These are phyloP conservation scores for Anguilla rostrata DNA, from an alignment of 2,113 vertebrate genomes.

Conservation along the genomic window DNA sequence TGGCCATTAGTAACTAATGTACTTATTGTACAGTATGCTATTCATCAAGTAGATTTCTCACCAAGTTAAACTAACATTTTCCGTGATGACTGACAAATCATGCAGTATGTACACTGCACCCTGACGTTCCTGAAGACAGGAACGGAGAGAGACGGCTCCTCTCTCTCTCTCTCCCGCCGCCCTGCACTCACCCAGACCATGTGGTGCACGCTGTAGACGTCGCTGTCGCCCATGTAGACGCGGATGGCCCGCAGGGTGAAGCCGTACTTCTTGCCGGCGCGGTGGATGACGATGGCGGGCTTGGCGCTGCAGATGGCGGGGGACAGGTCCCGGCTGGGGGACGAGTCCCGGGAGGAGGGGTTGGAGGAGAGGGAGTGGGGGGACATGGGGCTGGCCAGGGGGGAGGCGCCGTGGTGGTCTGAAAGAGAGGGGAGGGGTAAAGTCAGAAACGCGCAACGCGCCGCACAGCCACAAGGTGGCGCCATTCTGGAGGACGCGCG, in stretches of 20 bases:
- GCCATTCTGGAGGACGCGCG: neutral
- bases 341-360: constrained; percentile 95
- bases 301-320: constrained; percentile 79
- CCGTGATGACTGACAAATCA: neutral
- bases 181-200: constrained; percentile 90
- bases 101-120: neutral
- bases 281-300: constrained; percentile 88
- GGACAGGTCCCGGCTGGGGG: constrained; percentile 90
- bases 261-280: constrained; percentile 95
- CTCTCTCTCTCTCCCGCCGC: neutral
- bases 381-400: constrained; percentile 96
- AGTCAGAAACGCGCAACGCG: neutral
- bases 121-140: neutral
- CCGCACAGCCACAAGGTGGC: neutral
- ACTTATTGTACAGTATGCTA: neutral
- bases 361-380: constrained; percentile 95
- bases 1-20: neutral
- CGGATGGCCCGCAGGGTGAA: constrained; percentile 95
- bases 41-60: neutral
- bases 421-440: neutral
- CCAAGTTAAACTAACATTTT: neutral
- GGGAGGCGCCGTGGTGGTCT: constrained; percentile 92
- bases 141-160: neutral
- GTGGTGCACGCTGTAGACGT: constrained; percentile 95
- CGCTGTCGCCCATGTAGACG: constrained; percentile 95